Evolutionary conservation across 1,140 invertebrate species (phyloP).

Genomic region (Achatina immaculata): DNA sequence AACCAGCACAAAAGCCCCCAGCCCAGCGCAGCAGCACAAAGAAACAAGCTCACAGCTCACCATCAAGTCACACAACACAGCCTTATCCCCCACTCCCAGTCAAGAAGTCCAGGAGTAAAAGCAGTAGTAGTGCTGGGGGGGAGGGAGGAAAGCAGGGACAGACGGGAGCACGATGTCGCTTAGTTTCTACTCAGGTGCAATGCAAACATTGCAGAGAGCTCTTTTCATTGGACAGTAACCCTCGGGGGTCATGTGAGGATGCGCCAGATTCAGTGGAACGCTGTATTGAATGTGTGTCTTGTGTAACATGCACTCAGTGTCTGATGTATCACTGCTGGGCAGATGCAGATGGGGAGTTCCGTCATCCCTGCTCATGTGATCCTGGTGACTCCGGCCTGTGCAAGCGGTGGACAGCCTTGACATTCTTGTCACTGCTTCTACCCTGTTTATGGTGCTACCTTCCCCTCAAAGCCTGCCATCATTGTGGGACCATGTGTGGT

Average conservation of each 20-base stretch:
- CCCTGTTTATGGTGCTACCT: constrained; percentile 95
- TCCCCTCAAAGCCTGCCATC: constrained; percentile 86
- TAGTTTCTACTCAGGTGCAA: constrained; percentile 53
- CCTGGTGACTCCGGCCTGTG: constrained; percentile 66
- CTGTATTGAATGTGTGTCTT: constrained; percentile 85
- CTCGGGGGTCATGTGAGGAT: constrained; percentile 86
- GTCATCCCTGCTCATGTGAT: constrained; percentile 71
- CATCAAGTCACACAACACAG: constrained; percentile 39
- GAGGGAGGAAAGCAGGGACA: constrained; percentile 6
- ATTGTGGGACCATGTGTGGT: constrained; percentile 83
- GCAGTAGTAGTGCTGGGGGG: not conserved
- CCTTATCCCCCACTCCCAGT: constrained; percentile 60
- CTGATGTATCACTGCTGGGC: constrained; percentile 94
- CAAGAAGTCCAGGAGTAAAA: constrained; percentile 49
- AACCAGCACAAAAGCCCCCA: constrained; percentile 60
- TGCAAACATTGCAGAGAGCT: constrained; percentile 73
- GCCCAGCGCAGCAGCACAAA: constrained; percentile 56
- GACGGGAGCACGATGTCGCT: constrained; percentile 35
- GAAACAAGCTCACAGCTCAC: constrained; percentile 42
- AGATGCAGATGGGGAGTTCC: constrained; percentile 77
- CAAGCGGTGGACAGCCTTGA: constrained; percentile 83
- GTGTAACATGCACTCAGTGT: constrained; percentile 83
- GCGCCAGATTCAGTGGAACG: constrained; percentile 86
- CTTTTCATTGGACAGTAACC: constrained; percentile 82
- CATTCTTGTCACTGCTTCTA: constrained; percentile 87